Percentiles rank a stretch among this genome's conserved stretches.
These are phyloP conservation scores for Triplophysa rosa DNA, from an alignment of 2,113 vertebrate genomes.

Conservation along the genomic window DNA sequence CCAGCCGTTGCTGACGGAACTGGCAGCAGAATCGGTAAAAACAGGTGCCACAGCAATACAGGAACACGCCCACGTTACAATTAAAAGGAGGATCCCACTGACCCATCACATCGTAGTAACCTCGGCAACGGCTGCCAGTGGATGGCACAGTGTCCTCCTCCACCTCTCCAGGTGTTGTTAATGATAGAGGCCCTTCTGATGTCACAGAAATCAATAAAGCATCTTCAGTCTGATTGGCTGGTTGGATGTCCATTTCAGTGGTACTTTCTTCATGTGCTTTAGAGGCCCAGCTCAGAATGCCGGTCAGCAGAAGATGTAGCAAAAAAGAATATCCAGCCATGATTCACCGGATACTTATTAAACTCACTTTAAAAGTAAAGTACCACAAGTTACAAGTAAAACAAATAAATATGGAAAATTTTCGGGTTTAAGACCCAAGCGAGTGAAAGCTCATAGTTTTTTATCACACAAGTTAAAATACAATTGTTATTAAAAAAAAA, in stretches of 20 bases:
- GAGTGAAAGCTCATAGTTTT: not conserved
- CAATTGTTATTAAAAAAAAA: no score
- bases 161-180: conserved; percentile 65
- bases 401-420: not conserved
- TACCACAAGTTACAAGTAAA: not conserved
- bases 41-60: conserved; percentile 95
- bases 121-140: conserved; percentile 84
- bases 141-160: conserved; percentile 75
- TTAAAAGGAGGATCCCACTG: conserved; percentile 98
- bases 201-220: conserved; percentile 53
- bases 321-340: conserved; percentile 50
- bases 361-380: not conserved
- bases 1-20: conserved; percentile 87
- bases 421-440: not conserved
- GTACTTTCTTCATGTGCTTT: conserved; percentile 52
- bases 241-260: conserved; percentile 53
- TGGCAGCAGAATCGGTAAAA: conserved; percentile 98
- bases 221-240: conserved; percentile 54
- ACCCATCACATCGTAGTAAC: conserved; percentile 98
- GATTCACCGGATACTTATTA: not conserved
- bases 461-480: not conserved
- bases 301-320: conserved; percentile 41
- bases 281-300: conserved; percentile 38
- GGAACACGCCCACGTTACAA: conserved; percentile 90
- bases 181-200: conserved; percentile 68